Percentiles rank a stretch among this genome's conserved stretches.
phyloP scores from a whole-genome alignment of 1,140 invertebrate genomes.

The Apis dorsata region DNA sequence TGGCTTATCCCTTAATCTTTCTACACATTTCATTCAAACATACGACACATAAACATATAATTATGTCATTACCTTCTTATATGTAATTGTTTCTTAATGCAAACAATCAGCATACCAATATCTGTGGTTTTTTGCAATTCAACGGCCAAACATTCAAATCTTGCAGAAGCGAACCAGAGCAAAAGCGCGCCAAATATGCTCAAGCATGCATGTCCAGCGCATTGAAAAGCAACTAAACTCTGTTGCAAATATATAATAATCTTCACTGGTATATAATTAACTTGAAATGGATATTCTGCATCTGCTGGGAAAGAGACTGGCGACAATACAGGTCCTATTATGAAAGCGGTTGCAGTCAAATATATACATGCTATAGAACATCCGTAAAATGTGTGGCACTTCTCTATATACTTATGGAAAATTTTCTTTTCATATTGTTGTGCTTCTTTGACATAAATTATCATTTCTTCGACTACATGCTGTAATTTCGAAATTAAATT shows the following conservation, averaged over 20 bases:
- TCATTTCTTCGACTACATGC: not conserved
- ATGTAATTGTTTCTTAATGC: not conserved
- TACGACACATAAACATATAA: not conserved
- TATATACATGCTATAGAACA: not conserved
- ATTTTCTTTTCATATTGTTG: not conserved
- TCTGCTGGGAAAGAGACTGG: not conserved
- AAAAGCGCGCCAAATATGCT: not conserved
- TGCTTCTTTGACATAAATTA: not conserved
- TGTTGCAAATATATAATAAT: not conserved
- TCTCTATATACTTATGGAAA: not conserved
- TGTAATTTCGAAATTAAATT: not conserved
- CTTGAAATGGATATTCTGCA: not conserved
- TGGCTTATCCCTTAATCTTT: no score
- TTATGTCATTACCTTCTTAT: not conserved
- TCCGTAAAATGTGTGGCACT: not conserved
- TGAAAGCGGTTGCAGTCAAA: not conserved
- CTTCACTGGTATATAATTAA: not conserved
- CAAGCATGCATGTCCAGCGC: not conserved
- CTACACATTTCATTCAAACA: not conserved
- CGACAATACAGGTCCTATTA: not conserved
- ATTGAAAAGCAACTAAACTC: not conserved
- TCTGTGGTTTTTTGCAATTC: not conserved
- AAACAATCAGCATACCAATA: not conserved
- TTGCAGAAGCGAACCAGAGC: not conserved
- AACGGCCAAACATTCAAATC: not conserved